Percentiles rank a stretch among this genome's conserved stretches.
These are phyloP conservation scores for Eucera pruinosa DNA, from an alignment of 2,888 invertebrate genomes.

Conservation along the genomic window DNA sequence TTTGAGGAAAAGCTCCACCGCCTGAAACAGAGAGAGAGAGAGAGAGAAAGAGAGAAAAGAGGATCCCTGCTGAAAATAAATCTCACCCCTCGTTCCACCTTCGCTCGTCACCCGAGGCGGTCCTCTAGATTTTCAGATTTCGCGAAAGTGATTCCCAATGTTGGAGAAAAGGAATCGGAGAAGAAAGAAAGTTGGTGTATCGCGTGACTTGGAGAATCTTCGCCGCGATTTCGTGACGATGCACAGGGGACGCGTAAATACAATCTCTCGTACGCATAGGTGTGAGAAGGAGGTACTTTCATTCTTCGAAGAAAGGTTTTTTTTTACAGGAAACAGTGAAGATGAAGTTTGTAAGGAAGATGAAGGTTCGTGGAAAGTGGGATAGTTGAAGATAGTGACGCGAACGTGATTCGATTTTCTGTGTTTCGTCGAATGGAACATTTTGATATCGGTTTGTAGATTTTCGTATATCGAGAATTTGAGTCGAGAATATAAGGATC, in stretches of 20 bases:
- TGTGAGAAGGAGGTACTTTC: too few relatives aligned
- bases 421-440: constrained; percentile 42
- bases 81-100: constrained; percentile 23
- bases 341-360: too few relatives aligned
- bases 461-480: too few relatives aligned
- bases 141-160: constrained; percentile 62
- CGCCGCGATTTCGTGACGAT: constrained; percentile 4
- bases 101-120: constrained; percentile 40
- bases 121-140: constrained; percentile 39
- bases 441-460: constrained; percentile 51
- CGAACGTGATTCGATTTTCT: constrained; percentile 57
- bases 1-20: constrained; percentile 34
- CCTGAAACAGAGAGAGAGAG: too few relatives aligned
- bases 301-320: constrained; percentile 9
- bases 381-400: not conserved
- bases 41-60: constrained; percentile 14
- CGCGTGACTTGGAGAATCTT: not conserved
- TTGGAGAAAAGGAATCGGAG: constrained; percentile 19
- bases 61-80: constrained; percentile 57
- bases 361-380: not conserved
- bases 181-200: constrained; percentile 11
- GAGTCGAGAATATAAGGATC: too few relatives aligned
- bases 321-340: constrained; percentile 21
- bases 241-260: constrained; percentile 5
- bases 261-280: not conserved